Conservation (phyloP, 2,797 vertebrate genomes). For the Micrastur ruficollis region DNA sequence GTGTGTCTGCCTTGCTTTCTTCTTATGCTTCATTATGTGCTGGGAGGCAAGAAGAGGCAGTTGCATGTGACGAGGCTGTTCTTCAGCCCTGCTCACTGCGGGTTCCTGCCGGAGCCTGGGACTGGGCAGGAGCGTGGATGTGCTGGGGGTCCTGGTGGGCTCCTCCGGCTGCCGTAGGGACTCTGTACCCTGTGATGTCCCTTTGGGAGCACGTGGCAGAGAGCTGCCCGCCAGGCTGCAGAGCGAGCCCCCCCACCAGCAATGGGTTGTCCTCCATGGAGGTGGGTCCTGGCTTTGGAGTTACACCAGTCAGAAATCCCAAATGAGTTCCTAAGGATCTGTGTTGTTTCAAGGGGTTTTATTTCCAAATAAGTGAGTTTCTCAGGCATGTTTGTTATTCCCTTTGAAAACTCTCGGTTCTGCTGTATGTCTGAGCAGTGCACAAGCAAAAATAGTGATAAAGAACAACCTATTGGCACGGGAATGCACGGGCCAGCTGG, state of each 20-base stretch:
- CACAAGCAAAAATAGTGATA: not conserved
- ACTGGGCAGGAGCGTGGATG: fast-evolving
- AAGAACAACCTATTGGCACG: not conserved
- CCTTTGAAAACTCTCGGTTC: not conserved
- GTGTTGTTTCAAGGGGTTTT: not conserved
- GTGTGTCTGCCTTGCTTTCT: not conserved
- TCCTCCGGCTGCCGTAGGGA: not conserved
- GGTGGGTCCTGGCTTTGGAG: not conserved
- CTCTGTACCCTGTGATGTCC: not conserved
- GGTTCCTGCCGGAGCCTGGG: not conserved
- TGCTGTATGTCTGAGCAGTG: not conserved
- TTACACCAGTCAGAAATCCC: not conserved
- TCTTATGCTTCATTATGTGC: not conserved
- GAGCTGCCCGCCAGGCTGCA: not conserved
- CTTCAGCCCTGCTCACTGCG: not conserved
- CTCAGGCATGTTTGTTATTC: not conserved
- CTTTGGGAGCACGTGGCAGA: fast-evolving
- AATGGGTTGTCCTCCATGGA: fast-evolving
- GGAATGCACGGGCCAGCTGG: not conserved
- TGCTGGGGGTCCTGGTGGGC: not conserved
- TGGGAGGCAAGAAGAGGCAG: not conserved
- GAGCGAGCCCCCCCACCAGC: not conserved
- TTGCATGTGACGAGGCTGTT: not conserved
- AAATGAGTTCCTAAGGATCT: fast-evolving
- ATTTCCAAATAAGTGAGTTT: not conserved